phyloP scores from a whole-genome alignment of 2,888 invertebrate genomes.

The Dicycla oo region DNA sequence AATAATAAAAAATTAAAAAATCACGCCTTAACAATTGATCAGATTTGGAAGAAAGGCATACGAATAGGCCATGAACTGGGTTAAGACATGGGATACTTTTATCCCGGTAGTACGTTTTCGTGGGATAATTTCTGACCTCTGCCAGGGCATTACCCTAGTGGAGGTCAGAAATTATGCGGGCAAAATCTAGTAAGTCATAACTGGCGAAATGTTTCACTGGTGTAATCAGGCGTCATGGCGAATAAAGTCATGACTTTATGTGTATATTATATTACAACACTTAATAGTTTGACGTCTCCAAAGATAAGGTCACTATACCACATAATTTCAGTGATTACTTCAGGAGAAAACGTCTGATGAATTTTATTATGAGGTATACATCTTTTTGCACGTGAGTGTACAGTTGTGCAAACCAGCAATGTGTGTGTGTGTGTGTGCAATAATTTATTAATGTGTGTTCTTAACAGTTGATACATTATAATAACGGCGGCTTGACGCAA shows the following conservation, averaged over 20 bases:
- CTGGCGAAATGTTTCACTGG: not conserved
- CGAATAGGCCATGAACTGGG: no score
- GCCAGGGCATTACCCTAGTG: no score
- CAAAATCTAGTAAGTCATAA: not conserved
- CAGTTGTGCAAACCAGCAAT: constrained; percentile 44
- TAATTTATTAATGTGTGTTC: constrained; percentile 59
- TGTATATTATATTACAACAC: not conserved
- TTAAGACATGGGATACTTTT: no score
- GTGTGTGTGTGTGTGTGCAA: constrained; percentile 51
- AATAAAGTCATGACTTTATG: not conserved
- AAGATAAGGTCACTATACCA: not conserved
- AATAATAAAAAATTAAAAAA: no score
- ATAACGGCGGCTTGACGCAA: constrained; percentile 56
- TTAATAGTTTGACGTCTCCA: not conserved
- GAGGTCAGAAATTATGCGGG: no score
- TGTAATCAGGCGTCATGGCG: fast-evolving
- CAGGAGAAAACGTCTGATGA: not conserved
- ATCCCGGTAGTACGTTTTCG: no score
- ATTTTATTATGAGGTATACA: not conserved
- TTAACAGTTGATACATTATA: constrained; percentile 61
- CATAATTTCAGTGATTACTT: not conserved
- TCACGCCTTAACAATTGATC: no score
- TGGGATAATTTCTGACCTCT: no score
- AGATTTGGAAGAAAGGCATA: no score
- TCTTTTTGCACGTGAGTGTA: constrained; percentile 29